Evolutionary conservation across 2,888 invertebrate genomes (phyloP).

Genomic region (Acleris literana): DNA sequence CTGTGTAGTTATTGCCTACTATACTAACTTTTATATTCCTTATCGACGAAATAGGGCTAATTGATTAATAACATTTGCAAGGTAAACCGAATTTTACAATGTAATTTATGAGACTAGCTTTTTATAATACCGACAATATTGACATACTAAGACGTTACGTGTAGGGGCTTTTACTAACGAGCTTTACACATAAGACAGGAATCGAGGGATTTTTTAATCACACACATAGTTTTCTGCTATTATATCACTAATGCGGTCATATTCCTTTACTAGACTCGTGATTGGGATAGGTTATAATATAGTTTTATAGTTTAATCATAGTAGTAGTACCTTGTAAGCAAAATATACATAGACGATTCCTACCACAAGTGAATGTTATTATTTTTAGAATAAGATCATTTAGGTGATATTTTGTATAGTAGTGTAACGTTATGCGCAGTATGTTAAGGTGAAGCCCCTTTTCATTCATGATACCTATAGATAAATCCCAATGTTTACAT

Average conservation of each 20-base stretch:
- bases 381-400: no score
- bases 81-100: not conserved
- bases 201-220: not conserved
- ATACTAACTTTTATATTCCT: slow-evolving; percentile 11
- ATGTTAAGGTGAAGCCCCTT: slow-evolving; percentile 4
- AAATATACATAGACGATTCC: not conserved
- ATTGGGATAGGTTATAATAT: not conserved
- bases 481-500: slow-evolving; percentile 14
- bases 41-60: slow-evolving; percentile 17
- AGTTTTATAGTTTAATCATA: not conserved
- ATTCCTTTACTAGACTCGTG: slow-evolving; percentile 75
- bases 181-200: slow-evolving; percentile 10
- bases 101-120: slow-evolving; percentile 73
- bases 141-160: slow-evolving; percentile 7
- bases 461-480: not conserved
- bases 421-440: not conserved
- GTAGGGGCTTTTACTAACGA: slow-evolving; percentile 29
- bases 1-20: not conserved
- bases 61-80: slow-evolving; percentile 4
- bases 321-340: not conserved
- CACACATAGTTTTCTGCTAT: slow-evolving; percentile 17
- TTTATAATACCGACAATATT: slow-evolving; percentile 63
- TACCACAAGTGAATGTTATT: no score
- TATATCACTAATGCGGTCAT: slow-evolving; percentile 54
- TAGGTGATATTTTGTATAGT: not conserved